phyloP scores from a whole-genome alignment of 2,888 invertebrate species.

The Ernsta delagoae region DNA sequence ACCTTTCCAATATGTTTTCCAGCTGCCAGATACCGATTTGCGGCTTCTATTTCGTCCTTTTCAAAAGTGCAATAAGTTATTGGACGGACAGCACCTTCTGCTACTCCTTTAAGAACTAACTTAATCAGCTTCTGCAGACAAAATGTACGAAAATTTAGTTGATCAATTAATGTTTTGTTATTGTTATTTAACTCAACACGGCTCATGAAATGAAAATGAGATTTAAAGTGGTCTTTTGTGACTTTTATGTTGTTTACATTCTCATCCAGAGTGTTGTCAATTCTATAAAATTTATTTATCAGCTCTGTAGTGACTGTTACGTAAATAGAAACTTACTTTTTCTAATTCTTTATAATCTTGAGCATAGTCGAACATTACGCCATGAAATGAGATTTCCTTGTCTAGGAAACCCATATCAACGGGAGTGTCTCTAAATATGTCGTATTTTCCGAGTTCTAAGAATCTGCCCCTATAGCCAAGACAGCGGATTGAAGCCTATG shows the following conservation, averaged over 20 bases:
- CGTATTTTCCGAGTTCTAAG: slow-evolving; percentile 4
- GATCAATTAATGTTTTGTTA: no score
- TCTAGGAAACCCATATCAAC: not conserved
- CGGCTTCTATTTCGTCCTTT: slow-evolving; percentile 73
- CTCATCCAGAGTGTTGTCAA: no score
- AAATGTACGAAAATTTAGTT: not conserved
- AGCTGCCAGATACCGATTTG: slow-evolving; percentile 74
- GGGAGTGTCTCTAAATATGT: not conserved
- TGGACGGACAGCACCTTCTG: slow-evolving; percentile 55
- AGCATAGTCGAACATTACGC: slow-evolving; percentile 54
- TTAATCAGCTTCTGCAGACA: slow-evolving; percentile 59
- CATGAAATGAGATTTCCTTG: slow-evolving; percentile 22
- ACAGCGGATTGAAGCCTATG: slow-evolving; percentile 5
- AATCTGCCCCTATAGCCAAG: slow-evolving; percentile 10
- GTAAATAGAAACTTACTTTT: slow-evolving; percentile 1
- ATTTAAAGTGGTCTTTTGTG: no score
- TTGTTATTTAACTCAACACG: no score
- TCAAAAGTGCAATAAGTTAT: slow-evolving; percentile 50
- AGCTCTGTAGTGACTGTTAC: no score
- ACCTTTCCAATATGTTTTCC: slow-evolving; percentile 87
- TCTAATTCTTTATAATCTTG: not conserved
- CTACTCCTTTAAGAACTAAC: slow-evolving; percentile 66
- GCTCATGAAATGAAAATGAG: no score
- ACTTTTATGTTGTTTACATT: no score
- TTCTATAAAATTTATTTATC: no score